Percentiles rank a stretch among this genome's conserved stretches.
Evolutionary conservation across 23 tunicate species (phyloP).

Genomic region (Diplosoma virens): DNA sequence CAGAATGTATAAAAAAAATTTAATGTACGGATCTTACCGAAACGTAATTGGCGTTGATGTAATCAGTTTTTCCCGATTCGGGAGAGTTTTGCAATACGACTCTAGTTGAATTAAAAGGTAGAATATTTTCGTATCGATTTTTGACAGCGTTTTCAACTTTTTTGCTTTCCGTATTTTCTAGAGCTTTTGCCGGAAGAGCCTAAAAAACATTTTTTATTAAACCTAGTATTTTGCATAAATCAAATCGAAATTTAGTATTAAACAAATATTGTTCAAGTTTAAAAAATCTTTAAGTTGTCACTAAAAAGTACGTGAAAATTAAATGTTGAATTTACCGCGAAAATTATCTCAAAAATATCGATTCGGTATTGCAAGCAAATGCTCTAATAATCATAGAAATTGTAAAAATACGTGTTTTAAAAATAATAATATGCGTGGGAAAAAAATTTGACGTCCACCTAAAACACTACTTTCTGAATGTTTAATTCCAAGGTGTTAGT

Average conservation of each 20-base stretch:
- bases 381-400: no score
- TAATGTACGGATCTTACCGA: slow-evolving; percentile 42
- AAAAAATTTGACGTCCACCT: no score
- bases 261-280: background rate
- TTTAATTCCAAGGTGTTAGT: no score
- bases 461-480: no score
- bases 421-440: no score
- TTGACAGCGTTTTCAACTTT: slow-evolving; percentile 34
- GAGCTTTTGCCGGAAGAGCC: slow-evolving; percentile 8
- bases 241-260: background rate
- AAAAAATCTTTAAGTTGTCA: background rate
- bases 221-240: no score
- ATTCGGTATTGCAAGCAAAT: no score
- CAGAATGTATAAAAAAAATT: background rate
- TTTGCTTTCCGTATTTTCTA: slow-evolving; percentile 13
- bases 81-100: slow-evolving; percentile 30
- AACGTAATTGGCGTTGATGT: slow-evolving; percentile 78
- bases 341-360: no score
- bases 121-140: slow-evolving; percentile 78
- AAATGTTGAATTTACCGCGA: no score
- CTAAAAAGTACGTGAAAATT: no score
- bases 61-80: slow-evolving; percentile 38
- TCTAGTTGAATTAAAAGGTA: slow-evolving; percentile 55
- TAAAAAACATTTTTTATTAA: no score
- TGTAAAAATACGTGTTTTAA: no score